phyloP scores from a whole-genome alignment of 2,888 invertebrate species.

The Drosophila birchii region DNA sequence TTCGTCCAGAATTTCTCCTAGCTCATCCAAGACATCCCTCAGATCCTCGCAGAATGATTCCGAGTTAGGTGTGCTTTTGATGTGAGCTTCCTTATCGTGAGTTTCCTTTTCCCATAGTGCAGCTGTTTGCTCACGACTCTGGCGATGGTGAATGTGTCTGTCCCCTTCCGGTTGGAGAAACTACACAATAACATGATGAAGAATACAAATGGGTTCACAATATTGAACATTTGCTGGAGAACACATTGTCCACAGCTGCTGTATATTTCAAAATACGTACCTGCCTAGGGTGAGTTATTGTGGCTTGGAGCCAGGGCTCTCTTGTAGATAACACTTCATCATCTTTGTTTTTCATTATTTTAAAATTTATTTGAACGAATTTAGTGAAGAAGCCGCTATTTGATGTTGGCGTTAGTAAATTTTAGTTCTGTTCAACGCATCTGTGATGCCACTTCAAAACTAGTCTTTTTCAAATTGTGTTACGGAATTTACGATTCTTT shows the following conservation, averaged over 20 bases:
- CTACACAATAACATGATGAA: background rate
- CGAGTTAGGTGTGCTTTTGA: constrained; percentile 16
- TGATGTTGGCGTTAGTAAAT: constrained; percentile 6
- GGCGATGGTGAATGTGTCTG: background rate
- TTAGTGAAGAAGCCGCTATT: background rate
- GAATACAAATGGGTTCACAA: background rate
- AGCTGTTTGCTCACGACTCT: background rate
- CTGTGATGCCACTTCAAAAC: background rate
- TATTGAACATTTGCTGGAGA: background rate
- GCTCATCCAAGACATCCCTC: constrained; percentile 20
- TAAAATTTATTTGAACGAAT: constrained; percentile 9
- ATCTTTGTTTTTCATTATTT: background rate
- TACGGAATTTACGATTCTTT: too few species aligned
- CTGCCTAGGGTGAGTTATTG: background rate
- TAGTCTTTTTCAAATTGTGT: background rate
- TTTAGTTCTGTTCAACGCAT: background rate
- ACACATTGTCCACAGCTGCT: background rate
- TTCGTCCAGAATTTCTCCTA: constrained; percentile 21
- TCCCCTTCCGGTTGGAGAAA: background rate
- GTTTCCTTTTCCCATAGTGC: background rate
- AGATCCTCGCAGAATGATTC: constrained; percentile 4
- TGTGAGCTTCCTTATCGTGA: background rate
- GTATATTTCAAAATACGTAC: background rate
- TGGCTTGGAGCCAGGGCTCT: too few species aligned
- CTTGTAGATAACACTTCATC: background rate